phyloP scores from a whole-genome alignment of 37 sponge, comb jelly and placozoan genomes.

The Ianthella basta region DNA sequence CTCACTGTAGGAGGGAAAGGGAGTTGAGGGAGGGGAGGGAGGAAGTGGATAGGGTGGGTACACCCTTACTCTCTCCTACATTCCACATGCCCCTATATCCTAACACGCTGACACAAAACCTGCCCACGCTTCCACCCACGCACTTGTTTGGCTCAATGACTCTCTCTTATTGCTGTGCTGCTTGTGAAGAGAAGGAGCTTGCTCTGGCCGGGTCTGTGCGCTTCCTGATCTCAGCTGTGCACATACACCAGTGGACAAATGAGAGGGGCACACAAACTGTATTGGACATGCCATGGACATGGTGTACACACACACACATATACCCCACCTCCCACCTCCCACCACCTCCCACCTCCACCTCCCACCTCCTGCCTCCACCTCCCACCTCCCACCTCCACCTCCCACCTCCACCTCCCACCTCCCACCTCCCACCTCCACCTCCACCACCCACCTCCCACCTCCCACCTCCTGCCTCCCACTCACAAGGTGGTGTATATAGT shows the following conservation, averaged over 20 bases:
- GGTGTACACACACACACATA: neutral
- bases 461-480: neutral
- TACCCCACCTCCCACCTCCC: neutral
- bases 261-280: neutral
- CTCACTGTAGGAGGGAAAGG: conserved; percentile 35
- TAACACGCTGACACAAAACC: no score
- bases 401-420: no score
- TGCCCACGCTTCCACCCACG: no score
- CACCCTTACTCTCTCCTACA: no score
- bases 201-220: conserved; percentile 40
- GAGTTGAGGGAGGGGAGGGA: neutral
- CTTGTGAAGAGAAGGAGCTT: neutral
- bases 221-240: conserved; percentile 29
- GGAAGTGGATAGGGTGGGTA: no score
- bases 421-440: no score
- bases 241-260: neutral
- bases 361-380: no score
- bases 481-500: no score
- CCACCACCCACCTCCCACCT: neutral
- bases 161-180: conserved; percentile 2
- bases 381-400: no score
- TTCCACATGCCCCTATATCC: no score
- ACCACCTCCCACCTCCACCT: no score
- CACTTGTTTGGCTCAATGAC: conserved; percentile 21
- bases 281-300: neutral